Base-by-base conservation (phyloP, 2,888 invertebrate species). In the Orthosia gracilis region DNA sequence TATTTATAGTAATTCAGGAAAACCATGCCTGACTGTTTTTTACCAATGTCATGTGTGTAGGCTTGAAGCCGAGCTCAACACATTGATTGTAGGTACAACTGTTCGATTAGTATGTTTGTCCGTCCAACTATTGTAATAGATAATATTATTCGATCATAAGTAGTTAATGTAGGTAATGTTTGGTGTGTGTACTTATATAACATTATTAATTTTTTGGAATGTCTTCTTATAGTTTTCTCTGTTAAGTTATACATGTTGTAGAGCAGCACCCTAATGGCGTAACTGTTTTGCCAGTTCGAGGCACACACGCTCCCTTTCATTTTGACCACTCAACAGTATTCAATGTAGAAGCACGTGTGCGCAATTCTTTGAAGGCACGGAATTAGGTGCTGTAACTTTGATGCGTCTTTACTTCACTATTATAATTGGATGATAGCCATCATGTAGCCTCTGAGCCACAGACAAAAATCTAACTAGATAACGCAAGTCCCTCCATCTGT, bases 121-220 rank as follows among this genome's bases (percentile, higher is more conserved):
- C 26, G 26, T 73, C 45, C 57, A 45, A 65, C n/a, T 40, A 40
- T 23, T 40, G 17, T 23, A 63, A 47, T 72, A 21, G 40, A 1
- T 17, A 3, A 21, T n/a, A 67, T 12, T 45, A 70, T 23, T 49
- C 23, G 5, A 49, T 12, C 17, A 23, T 23, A 58, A 26, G 11
- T 55, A 57, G 17, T 9, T 18, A 69, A 57, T 17, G 31, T 31
- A 40, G 40, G 40, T 40, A 40, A 13, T 17, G 21, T 75, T 61
- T 61, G 47, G 40, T 61, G 59, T 54, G 31, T 31, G 23, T 57
- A 76, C 23, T 57, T 57, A 66, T 17, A n/a, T 17, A 4, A 17
- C 45, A 26, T 17, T 11, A 55, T 21, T 9, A 17, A 23, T 15
- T 4, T 40, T 4, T 55, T 23, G 49, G 0, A 40, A 9, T 40